A percentile compares a stretch with the other conserved stretches of the same genome.
phyloP scores from a whole-genome alignment of 2,113 vertebrate species.

The Montifringilla adamsi region DNA sequence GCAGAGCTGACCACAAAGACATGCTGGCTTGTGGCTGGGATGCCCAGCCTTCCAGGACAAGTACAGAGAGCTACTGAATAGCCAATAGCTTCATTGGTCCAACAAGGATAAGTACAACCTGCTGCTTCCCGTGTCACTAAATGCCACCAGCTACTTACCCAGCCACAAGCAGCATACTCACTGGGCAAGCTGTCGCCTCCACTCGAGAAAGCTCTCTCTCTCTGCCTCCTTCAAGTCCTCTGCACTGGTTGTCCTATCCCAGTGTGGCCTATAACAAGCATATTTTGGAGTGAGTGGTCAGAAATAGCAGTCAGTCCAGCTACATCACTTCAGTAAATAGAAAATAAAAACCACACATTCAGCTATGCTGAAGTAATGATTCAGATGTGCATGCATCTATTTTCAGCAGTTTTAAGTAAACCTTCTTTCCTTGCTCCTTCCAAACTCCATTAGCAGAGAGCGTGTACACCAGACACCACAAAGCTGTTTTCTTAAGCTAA shows the following conservation, averaged over 20 bases:
- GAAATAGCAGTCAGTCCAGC: neutral
- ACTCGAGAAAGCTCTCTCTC: slow-evolving; percentile 88
- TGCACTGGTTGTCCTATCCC: slow-evolving; percentile 87
- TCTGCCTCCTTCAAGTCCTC: slow-evolving; percentile 87
- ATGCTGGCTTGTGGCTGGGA: neutral
- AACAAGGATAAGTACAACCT: neutral
- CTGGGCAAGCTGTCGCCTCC: slow-evolving; percentile 89
- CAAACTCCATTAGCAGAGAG: neutral
- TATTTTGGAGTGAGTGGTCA: neutral
- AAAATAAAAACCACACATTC: neutral
- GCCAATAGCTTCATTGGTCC: fast-evolving
- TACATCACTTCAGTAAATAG: neutral
- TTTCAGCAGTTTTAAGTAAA: neutral
- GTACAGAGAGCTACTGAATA: neutral
- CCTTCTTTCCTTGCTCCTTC: neutral
- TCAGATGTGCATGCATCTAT: fast-evolving
- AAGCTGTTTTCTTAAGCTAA: neutral
- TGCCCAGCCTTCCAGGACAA: neutral
- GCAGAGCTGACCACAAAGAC: neutral
- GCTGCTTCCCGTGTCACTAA: neutral
- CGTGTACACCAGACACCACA: fast-evolving
- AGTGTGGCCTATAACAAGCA: slow-evolving; percentile 77
- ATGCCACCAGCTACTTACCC: neutral
- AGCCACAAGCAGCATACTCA: slow-evolving; percentile 59
- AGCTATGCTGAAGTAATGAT: neutral